Evolutionary conservation across 1,140 invertebrate genomes (phyloP), one percentile per base, ranked within the genome.

Genomic region (Eueides isabella): DNA sequence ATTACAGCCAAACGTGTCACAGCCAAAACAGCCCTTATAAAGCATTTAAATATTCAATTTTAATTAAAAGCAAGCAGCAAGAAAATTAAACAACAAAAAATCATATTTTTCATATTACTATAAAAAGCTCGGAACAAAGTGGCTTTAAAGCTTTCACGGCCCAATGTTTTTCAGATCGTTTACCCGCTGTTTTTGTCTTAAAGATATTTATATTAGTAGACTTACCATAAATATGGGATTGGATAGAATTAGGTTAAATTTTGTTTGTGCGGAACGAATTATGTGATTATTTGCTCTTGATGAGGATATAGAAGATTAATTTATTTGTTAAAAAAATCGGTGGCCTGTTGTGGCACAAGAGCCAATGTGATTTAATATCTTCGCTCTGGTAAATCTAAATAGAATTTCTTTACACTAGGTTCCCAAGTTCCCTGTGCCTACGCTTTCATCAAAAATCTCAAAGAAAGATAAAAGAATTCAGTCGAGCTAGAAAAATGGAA

Each of bases 121-220:
- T 33, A 63, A 63, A n/a, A 63, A 31, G 4, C 35, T 11, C n/a
- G 16, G 48, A 61, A 55, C 38, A 48, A 68, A 26, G n/a, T 44
- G 41, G 48, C 23, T 55, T n/a, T 19, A 26, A 67, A 14, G 71
- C 28, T 62, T 67, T 67, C 29, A 61, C 64, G 71, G 33, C 41
- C 28, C 48, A 62, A 44, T 61, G 44, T 73, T 73, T 73, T 67
- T 61, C 33, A 30, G 44, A 73, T 67, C 71, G 35, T 67, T 38
- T 26, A 23, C 48, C 48, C 48, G 48, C 48, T 67, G 65, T 73
- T 73, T 72, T 67, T 67, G 71, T 73, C 65, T 73, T 67, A 62
- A 62, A 63, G 65, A 73, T 67, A 73, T 73, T 73, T 67, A 44
- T 73, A 66, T 72, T 44, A 67, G 64, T 65, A 67, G 61, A 67